A percentile compares a stretch with the other conserved stretches of the same genome.
Evolutionary conservation across 2,888 invertebrate species (phyloP).

Genomic region (Parascotia fuliginaria): DNA sequence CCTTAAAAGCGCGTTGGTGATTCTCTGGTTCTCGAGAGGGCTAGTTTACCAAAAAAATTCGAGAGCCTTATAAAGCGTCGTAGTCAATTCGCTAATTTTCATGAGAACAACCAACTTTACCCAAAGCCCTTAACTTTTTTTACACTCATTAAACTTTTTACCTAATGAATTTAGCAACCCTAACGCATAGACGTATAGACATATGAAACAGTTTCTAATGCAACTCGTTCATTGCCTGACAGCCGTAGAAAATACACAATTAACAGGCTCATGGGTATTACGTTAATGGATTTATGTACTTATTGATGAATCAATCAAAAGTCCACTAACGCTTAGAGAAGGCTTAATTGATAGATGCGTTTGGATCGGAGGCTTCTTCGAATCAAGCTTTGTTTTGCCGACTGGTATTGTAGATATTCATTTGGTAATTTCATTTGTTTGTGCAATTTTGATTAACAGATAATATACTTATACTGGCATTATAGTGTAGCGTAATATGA

Average conservation of each 20-base stretch:
- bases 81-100: too few relatives aligned
- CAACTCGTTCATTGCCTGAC: constrained; percentile 44
- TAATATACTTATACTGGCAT: too few relatives aligned
- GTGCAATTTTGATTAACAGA: neutral
- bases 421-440: neutral
- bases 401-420: constrained; percentile 32
- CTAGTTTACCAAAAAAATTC: too few relatives aligned
- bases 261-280: constrained; percentile 73
- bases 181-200: constrained; percentile 1
- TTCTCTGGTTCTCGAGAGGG: too few relatives aligned
- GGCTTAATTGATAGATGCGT: constrained; percentile 75
- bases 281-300: constrained; percentile 83
- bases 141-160: too few relatives aligned
- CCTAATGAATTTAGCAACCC: neutral
- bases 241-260: constrained; percentile 79
- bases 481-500: too few relatives aligned
- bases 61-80: too few relatives aligned
- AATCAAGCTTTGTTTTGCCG: constrained; percentile 53
- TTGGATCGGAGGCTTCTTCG: constrained; percentile 44
- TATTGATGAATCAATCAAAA: constrained; percentile 84
- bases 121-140: too few relatives aligned
- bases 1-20: too few relatives aligned
- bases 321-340: constrained; percentile 59
- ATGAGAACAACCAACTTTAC: too few relatives aligned
- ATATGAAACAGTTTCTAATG: constrained; percentile 28